Evolutionary conservation across 1,140 invertebrate species (phyloP).

Genomic region (Sitophilus oryzae): DNA sequence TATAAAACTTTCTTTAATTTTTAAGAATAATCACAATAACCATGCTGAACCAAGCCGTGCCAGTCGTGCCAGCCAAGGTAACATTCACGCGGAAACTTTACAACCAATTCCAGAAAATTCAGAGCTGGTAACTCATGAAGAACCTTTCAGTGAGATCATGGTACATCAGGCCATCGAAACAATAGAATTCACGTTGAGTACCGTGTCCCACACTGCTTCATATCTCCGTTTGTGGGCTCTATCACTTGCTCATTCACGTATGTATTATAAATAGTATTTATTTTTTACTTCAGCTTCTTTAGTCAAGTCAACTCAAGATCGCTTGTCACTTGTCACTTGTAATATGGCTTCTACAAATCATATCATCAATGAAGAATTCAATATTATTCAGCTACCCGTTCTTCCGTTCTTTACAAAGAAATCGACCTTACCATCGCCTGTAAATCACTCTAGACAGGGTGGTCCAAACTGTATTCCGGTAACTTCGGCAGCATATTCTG

Average conservation of each 20-base stretch:
- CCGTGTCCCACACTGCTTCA: slow-evolving; percentile 93
- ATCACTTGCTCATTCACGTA: slow-evolving; percentile 89
- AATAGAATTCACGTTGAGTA: slow-evolving; percentile 94
- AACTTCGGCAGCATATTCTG: too few relatives aligned
- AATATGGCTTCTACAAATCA: too few relatives aligned
- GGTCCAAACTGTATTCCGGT: too few relatives aligned
- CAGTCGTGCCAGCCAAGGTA: not conserved
- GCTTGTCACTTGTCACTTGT: too few relatives aligned
- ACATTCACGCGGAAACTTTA: slow-evolving; percentile 34
- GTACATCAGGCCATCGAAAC: slow-evolving; percentile 93
- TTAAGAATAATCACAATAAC: slow-evolving; percentile 9
- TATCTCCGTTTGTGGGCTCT: slow-evolving; percentile 95
- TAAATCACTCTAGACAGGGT: too few relatives aligned
- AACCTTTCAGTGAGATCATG: slow-evolving; percentile 80
- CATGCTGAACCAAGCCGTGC: not conserved
- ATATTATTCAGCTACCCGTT: too few relatives aligned
- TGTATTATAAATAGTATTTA: slow-evolving; percentile 47
- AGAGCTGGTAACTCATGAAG: slow-evolving; percentile 44
- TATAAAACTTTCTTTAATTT: not conserved
- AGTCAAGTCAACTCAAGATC: too few relatives aligned
- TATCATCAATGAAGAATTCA: too few relatives aligned
- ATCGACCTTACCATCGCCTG: too few relatives aligned
- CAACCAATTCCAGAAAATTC: slow-evolving; percentile 15
- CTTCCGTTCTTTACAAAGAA: too few relatives aligned
- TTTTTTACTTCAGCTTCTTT: too few relatives aligned